Evolutionary conservation across 2,113 vertebrate species (phyloP), one percentile per base, ranked within the genome.

Genomic region (Dryoscopus gambensis): DNA sequence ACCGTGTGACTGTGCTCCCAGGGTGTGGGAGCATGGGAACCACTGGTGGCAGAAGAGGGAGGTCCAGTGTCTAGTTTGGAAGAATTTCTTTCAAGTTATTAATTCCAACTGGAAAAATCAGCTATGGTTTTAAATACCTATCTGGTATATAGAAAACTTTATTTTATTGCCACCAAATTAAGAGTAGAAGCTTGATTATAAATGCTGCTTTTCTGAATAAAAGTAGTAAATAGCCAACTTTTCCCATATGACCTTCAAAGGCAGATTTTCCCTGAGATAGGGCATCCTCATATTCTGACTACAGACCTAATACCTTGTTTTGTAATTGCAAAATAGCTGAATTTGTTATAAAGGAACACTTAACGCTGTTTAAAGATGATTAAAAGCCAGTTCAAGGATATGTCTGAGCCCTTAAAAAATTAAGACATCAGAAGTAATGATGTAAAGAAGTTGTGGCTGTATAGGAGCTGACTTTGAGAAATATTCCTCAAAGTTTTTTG

Each of bases 11-110:
- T 88, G 6, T 65, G 71, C 68, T 93, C 80, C 44, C 53, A 52
- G 88, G 67, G 82, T 73, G 63, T 88, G 90, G 67, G 94, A 95
- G 63, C 90, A 83, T 93, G 88, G 89, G 93, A 95, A 95, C 76
- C 30, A 33, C 59, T 35, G 39, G 20, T 65, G 35, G 18, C 68
- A 87, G 46, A 62, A 65, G 59, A 78, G 69, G 49, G 56, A 87
- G 5, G 13, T 68, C 39, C 50, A 31, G 9, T 17, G 28, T 55
- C 47, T 82, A 16, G 5, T 64, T 78, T 47, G 31, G 52, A 84
- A 75, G 31, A 71, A 37, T 11, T 62, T 75, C 59, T 83, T 95
- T 42, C 27, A 28, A 35, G 27, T 86, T 77, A 39, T 1, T 73
- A 33, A 46, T 81, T 90, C 31, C 42, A 81, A 6, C 20, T 89